Conservation (phyloP, 1,140 invertebrate genomes). For the Danaus melanippus region DNA sequence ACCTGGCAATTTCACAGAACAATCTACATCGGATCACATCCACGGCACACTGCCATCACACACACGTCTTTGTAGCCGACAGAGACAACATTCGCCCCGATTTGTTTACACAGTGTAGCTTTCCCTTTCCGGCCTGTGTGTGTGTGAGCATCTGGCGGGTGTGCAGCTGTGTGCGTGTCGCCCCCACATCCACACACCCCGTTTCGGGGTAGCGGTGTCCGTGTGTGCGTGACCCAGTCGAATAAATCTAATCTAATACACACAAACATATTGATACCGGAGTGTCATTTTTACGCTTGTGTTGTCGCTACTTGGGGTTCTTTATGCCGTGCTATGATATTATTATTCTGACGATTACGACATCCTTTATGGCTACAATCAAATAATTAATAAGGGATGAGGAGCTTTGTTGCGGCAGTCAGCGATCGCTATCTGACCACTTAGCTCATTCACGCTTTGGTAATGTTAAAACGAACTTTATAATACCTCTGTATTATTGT, state of each 20-base stretch:
- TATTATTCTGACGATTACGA: conserved; percentile 71
- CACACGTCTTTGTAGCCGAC: conserved; percentile 58
- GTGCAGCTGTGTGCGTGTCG: conserved; percentile 42
- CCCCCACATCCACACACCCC: conserved; percentile 54
- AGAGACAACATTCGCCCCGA: conserved; percentile 55
- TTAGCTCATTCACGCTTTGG: conserved; percentile 55
- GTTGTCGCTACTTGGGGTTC: conserved; percentile 69
- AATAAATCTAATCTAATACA: conserved; percentile 70
- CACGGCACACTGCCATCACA: conserved; percentile 59
- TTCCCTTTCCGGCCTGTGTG: conserved; percentile 57
- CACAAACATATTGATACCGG: conserved; percentile 68
- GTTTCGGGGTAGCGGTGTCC: conserved; percentile 47
- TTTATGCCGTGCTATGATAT: conserved; percentile 67
- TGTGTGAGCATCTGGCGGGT: conserved; percentile 63
- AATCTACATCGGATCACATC: conserved; percentile 60
- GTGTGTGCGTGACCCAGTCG: conserved; percentile 67
- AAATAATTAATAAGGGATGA: conserved; percentile 73
- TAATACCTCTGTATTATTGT: conserved; percentile 32
- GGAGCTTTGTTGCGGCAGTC: conserved; percentile 60
- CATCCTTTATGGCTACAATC: conserved; percentile 71
- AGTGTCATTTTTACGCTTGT: conserved; percentile 72
- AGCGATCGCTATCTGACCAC: conserved; percentile 59
- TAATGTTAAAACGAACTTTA: conserved; percentile 50
- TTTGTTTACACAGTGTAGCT: conserved; percentile 70
- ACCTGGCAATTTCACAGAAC: conserved; percentile 72